These are phyloP conservation scores for Griposia aprilina DNA, from an alignment of 2,888 invertebrate species.

Conservation along the genomic window DNA sequence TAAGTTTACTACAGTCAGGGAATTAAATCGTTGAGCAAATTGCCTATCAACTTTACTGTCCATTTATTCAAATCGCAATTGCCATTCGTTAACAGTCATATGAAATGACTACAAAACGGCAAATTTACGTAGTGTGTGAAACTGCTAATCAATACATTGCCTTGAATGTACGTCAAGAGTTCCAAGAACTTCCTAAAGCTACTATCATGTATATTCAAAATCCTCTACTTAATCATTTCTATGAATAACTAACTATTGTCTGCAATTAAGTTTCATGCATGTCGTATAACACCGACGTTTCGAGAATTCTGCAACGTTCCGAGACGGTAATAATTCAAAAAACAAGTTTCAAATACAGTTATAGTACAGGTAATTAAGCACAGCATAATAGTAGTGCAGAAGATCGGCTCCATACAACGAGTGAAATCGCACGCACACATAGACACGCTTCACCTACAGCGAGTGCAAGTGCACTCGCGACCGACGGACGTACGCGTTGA, in stretches of 20 bases:
- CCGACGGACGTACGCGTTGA: neutral
- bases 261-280: constrained; percentile 14
- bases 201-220: neutral
- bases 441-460: neutral
- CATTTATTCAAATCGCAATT: constrained; percentile 14
- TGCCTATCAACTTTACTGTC: neutral
- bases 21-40: neutral
- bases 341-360: neutral
- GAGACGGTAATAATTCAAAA: neutral
- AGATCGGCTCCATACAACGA: neutral
- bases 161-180: neutral
- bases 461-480: neutral
- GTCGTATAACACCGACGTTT: constrained; percentile 9
- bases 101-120: neutral
- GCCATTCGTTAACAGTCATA: too few species aligned
- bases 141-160: neutral
- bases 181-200: neutral
- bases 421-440: neutral
- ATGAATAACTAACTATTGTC: constrained; percentile 13
- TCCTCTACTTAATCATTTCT: constrained; percentile 1
- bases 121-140: neutral
- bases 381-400: neutral
- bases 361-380: neutral
- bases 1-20: neutral
- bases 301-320: neutral